Evolutionary conservation across 1,140 invertebrate species (phyloP).

Genomic region (Halyomorpha halys): DNA sequence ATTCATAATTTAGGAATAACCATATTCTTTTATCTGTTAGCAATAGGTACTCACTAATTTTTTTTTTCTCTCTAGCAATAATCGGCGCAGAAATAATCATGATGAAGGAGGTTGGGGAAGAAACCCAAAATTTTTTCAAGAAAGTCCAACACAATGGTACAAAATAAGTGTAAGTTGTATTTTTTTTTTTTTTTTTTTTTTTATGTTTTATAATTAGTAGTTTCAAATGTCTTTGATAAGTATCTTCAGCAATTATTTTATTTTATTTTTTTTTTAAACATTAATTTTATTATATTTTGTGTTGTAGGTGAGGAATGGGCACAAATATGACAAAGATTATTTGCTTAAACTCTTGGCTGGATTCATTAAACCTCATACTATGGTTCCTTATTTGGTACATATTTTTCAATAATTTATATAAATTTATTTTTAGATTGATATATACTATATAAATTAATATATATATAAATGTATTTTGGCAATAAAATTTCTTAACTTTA

Average conservation of each 20-base stretch:
- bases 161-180: constrained; percentile 42
- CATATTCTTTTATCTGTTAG: no score
- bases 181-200: not conserved
- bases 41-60: not conserved
- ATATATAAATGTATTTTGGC: no score
- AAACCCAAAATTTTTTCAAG: constrained; percentile 33
- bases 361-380: constrained; percentile 48
- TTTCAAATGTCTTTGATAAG: no score
- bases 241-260: not conserved
- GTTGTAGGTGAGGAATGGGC: constrained; percentile 53
- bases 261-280: constrained; percentile 19
- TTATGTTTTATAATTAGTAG: constrained; percentile 9
- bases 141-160: constrained; percentile 46
- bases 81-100: not conserved
- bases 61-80: not conserved
- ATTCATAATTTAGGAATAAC: no score
- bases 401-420: no score
- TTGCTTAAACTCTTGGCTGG: constrained; percentile 48
- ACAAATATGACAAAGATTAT: constrained; percentile 59
- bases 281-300: constrained; percentile 26
- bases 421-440: no score
- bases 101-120: constrained; percentile 14
- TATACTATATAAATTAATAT: no score
- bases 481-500: no score
- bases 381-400: constrained; percentile 41